Percentiles rank a stretch among this genome's conserved stretches.
These are phyloP conservation scores for Dipodomys stephensi DNA, from an alignment of 2,113 vertebrate species.

Conservation along the genomic window DNA sequence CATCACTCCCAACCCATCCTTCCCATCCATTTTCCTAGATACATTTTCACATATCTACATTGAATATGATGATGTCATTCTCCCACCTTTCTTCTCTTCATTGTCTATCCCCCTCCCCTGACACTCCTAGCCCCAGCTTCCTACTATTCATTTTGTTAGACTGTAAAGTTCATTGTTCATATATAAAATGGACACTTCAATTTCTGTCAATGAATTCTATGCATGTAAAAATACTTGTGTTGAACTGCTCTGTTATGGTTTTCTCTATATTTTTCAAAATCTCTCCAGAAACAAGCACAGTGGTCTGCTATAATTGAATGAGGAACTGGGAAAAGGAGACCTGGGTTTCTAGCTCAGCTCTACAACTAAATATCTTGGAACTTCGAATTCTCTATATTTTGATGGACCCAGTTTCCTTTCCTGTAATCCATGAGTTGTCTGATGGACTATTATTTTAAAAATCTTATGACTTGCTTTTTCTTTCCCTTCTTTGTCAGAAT, in stretches of 20 bases:
- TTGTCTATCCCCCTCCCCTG: no score
- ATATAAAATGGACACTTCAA: not conserved
- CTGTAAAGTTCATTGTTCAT: no score
- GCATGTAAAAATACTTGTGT: not conserved
- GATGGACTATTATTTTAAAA: not conserved
- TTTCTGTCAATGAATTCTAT: not conserved
- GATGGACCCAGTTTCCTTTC: not conserved
- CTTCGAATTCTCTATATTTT: accelerated
- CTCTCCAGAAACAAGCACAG: not conserved
- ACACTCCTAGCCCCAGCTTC: no score
- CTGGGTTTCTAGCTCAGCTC: not conserved
- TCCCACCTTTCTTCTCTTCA: no score
- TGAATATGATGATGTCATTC: no score
- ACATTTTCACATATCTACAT: no score
- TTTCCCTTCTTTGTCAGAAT: not conserved
- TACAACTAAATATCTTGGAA: not conserved
- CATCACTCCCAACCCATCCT: no score
- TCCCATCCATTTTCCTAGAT: no score
- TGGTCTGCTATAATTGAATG: not conserved
- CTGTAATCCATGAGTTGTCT: not conserved
- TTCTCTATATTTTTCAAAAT: not conserved
- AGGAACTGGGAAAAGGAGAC: not conserved
- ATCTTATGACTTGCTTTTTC: not conserved
- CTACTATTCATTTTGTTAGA: no score
- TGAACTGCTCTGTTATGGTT: not conserved